phyloP scores from a whole-genome alignment of 1,140 invertebrate genomes.

The Habropoda laboriosa region DNA sequence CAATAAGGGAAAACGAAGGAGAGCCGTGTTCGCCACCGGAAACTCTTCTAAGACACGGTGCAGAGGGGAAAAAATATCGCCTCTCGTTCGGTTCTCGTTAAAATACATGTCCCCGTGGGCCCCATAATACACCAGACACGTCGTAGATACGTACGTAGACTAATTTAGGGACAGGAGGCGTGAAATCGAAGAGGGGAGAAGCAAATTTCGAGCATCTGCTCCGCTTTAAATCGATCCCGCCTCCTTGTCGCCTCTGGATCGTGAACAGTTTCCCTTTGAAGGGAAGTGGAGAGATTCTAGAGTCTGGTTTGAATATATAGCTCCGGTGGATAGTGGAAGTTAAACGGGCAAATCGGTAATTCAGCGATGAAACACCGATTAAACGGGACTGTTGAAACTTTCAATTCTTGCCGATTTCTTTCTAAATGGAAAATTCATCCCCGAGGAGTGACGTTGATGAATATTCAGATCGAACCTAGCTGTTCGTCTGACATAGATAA shows the following conservation, averaged over 20 bases:
- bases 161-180: conserved; percentile 4
- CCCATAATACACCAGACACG: not conserved
- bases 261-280: conserved; percentile 4
- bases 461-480: not conserved
- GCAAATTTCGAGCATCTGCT: not conserved
- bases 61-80: conserved; percentile 56
- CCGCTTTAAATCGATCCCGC: conserved; percentile 8
- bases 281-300: not conserved
- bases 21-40: not conserved
- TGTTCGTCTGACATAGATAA: not conserved
- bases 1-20: not conserved
- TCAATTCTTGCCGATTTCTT: too few relatives aligned
- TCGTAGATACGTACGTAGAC: not conserved
- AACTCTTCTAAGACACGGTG: not conserved
- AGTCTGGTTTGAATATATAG: not conserved
- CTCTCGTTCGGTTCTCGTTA: conserved; percentile 42
- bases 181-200: not conserved
- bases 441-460: too few relatives aligned
- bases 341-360: not conserved
- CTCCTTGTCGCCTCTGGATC: not conserved
- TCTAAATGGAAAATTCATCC: too few relatives aligned
- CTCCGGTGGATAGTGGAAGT: not conserved
- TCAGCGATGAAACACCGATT: too few relatives aligned
- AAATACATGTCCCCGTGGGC: conserved; percentile 18
- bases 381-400: too few relatives aligned